Evolutionary conservation across 2,888 invertebrate species (phyloP).

Genomic region (Halocaridina rubra): DNA sequence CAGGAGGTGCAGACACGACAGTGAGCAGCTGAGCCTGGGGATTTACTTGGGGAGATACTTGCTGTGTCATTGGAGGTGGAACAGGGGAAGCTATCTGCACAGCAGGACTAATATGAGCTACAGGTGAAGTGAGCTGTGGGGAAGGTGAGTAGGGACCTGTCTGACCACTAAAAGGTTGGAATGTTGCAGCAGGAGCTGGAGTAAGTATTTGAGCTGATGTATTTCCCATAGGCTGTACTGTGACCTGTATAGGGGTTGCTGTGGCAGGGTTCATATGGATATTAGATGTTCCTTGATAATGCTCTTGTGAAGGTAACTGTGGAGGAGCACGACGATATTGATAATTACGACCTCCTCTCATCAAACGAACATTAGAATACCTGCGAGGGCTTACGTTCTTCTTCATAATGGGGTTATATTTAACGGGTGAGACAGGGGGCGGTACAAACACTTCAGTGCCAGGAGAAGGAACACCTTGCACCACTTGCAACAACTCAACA

Average conservation of each 20-base stretch:
- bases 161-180: conserved; percentile 36
- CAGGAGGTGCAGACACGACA: conserved; percentile 55
- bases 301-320: conserved; percentile 20
- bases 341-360: conserved; percentile 54
- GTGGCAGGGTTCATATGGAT: conserved; percentile 21
- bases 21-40: conserved; percentile 47
- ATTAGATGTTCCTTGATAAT: conserved; percentile 33
- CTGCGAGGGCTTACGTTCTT: conserved; percentile 53
- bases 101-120: conserved; percentile 39
- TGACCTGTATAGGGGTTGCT: conserved; percentile 24
- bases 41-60: conserved; percentile 40
- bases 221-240: conserved; percentile 30
- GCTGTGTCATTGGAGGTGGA: conserved; percentile 35
- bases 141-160: conserved; percentile 26
- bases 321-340: conserved; percentile 50
- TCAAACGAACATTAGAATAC: conserved; percentile 55
- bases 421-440: conserved; percentile 53
- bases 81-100: conserved; percentile 36
- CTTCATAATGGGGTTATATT: conserved; percentile 54
- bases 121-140: conserved; percentile 35
- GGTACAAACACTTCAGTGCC: conserved; percentile 55
- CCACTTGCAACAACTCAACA: conserved; percentile 39
- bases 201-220: conserved; percentile 33
- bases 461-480: conserved; percentile 27
- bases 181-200: conserved; percentile 14